Base-by-base conservation (phyloP, 2,888 invertebrate genomes). In the Morpho deidamia region DNA sequence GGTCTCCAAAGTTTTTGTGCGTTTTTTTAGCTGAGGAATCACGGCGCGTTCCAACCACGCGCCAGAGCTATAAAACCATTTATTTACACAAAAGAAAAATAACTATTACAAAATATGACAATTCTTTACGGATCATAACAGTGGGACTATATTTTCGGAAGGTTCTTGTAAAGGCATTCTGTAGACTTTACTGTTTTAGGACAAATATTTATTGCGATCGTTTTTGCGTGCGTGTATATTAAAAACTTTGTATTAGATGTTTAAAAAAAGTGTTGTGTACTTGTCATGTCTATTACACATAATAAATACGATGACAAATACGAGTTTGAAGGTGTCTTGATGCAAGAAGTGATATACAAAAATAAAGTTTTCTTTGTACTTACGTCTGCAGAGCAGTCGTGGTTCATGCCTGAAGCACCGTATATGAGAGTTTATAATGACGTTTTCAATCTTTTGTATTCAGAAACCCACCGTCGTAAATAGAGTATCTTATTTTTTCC, bases 51-150 rank as follows among this genome's bases (percentile, higher is more conserved):
- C 37, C 81, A 49, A 74, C 78, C 85, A 83, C 86, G 81, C 84
- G 86, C 80, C 81, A 59, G 58, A 52, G 75, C 57, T 60, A 58
- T 84, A 85, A 84, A 84, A 70, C 77, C 65, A 81, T 81, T 81
- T 75, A 69, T 50, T 12, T 61, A 59, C 67, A 72, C 74, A 74
- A 73, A 69, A 68, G 71, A 72, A 71, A 71, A 71, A 47, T 43
- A 44, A 58, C 74, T 74, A 74, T 76, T 70, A 76, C 66, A 70
- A 72, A 78, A 79, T 76, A 74, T 72, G 58, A 62, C 58, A 71
- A 79, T 83, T 82, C 72, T 80, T 74, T 78, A 80, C 67, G 70
- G 69, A 70, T 74, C 69, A 70, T 78, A 74, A 77, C 65, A 63
- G 53, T 50, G 59, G 58, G 66, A 75, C 72, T 71, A 76, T 76